Base-by-base conservation (phyloP, 2,888 invertebrate species). In the Luperina testacea region DNA sequence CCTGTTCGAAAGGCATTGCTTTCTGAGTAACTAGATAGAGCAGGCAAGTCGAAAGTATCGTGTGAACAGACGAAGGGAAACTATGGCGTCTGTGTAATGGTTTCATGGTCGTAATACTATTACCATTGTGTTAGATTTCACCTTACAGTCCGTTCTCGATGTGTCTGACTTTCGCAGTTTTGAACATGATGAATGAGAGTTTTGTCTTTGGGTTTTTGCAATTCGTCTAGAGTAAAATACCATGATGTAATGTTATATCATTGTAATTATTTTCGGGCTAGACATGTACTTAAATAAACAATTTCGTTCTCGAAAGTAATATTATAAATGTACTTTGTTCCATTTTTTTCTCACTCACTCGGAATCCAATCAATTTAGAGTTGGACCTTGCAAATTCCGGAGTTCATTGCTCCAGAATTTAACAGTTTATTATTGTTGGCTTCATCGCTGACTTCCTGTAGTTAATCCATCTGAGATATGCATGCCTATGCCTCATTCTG, bases 11-110 rank as follows among this genome's bases (percentile, higher is more conserved):
- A 92, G 94, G 93, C 92, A 65, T 90, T 91, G 91, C 95, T 95
- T 95, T 95, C 95, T 91, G 93, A 89, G 95, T 94, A 95, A 95
- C 95, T 94, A 95, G 95, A 95, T 95, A 94, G 93, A 92, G 92
- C 91, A 92, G 90, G 88, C 91, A 89, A 91, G 93, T 95, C 91
- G 96, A 96, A 96, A 96, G 96, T 94, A 90, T 90, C 94, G 95
- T 96, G 96, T 93, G 95, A 95, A 94, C 88, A 91, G 89, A 87
- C 92, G 88, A 93, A 93, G 93, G 94, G 95, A 95, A 95, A 92
- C 92, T 91, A 92, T 90, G 89, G 91, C 88, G 85, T 77, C 88
- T 85, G 73, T 83, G 82, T 87, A 89, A 88, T 90, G 83, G 79
- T 85, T 82, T 83, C 80, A 88, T 88, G 86, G 80, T 80, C 72